Evolutionary conservation across 2,797 vertebrate genomes (phyloP).

Genomic region (Gymnodraco acuticeps): DNA sequence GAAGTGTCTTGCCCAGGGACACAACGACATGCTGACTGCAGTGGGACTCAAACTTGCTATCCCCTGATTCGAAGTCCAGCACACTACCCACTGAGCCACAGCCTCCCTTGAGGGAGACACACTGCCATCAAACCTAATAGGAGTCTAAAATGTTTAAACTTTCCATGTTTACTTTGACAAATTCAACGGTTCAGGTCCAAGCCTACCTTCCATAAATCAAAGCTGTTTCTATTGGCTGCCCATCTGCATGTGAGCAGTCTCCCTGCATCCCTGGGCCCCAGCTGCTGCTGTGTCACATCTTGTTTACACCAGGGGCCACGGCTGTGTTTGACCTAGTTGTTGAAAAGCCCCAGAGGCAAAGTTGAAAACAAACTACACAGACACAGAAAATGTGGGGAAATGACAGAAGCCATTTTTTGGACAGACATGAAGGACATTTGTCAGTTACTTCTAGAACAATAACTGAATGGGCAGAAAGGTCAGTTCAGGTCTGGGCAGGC

Average conservation of each 20-base stretch:
- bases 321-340: conserved; percentile 72
- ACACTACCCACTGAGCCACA: too few relatives aligned
- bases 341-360: conserved; percentile 61
- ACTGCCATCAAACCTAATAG: background rate
- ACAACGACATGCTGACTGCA: too few relatives aligned
- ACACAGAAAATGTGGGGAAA: background rate
- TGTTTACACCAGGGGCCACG: conserved; percentile 74
- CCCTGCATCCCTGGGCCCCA: conserved; percentile 55
- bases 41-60: too few relatives aligned
- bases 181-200: background rate
- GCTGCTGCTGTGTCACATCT: conserved; percentile 73
- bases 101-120: too few relatives aligned
- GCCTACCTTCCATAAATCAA: background rate
- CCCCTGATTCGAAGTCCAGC: too few relatives aligned
- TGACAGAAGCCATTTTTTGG: background rate
- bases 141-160: background rate
- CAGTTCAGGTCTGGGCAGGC: background rate
- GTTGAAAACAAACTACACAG: conserved; percentile 29
- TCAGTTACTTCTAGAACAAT: background rate
- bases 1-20: too few relatives aligned
- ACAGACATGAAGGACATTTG: background rate
- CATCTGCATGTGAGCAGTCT: conserved; percentile 30
- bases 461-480: background rate
- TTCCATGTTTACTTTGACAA: background rate
- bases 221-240: conserved; percentile 15